Conservation (phyloP, 2,888 invertebrate species). For the Cenopis cana region DNA sequence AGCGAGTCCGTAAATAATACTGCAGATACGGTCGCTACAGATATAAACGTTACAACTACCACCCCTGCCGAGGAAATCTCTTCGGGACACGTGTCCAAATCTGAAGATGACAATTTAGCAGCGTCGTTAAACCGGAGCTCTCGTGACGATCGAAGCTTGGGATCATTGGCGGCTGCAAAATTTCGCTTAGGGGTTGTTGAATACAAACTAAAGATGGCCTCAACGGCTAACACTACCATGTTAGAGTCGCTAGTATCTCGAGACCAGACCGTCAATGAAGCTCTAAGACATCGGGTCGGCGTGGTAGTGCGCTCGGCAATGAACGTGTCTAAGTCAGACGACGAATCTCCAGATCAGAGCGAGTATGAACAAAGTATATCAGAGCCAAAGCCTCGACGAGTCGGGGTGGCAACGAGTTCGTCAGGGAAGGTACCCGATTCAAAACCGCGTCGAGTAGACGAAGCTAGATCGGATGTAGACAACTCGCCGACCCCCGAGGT, state of each 20-base stretch:
- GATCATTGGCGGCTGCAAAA: background rate
- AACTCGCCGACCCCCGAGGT: background rate
- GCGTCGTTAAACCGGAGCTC: background rate
- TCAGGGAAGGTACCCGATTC: background rate
- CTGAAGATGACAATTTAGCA: slow-evolving; percentile 1
- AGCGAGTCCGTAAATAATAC: background rate
- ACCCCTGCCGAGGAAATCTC: background rate
- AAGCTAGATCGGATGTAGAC: background rate
- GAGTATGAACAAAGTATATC: background rate
- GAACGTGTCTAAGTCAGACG: background rate
- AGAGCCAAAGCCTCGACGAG: background rate
- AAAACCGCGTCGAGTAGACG: background rate
- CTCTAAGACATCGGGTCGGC: background rate
- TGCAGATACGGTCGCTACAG: background rate
- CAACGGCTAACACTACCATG: background rate
- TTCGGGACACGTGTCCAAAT: background rate
- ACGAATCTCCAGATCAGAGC: background rate
- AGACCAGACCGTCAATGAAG: background rate
- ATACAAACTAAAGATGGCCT: background rate
- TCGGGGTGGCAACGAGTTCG: background rate
- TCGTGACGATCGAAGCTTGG: background rate
- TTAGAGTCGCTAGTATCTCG: background rate
- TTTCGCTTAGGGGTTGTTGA: slow-evolving; percentile 2
- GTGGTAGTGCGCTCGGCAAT: background rate
- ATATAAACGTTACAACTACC: background rate